A percentile compares a stretch with the other conserved stretches of the same genome.
These are phyloP conservation scores for Salvator merianae DNA, from an alignment of 2,113 vertebrate species.

Conservation along the genomic window DNA sequence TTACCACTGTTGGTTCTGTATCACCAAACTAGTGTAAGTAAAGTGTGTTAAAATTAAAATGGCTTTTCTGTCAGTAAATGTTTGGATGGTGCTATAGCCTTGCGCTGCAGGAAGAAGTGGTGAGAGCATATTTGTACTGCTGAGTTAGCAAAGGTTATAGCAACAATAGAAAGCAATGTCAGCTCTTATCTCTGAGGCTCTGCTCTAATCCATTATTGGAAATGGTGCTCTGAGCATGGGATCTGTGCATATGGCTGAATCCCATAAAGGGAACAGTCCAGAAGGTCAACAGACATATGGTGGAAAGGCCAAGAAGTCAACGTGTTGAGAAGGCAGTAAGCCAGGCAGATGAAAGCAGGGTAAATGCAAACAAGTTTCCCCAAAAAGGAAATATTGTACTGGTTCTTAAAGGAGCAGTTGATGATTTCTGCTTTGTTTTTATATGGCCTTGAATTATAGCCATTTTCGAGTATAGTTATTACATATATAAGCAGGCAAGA, in stretches of 20 bases:
- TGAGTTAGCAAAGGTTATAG: slow-evolving; percentile 37
- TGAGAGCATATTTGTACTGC: background rate
- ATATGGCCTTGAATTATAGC: background rate
- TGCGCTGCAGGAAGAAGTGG: background rate
- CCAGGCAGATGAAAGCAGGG: slow-evolving; percentile 27
- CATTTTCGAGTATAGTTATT: background rate
- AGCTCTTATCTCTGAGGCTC: slow-evolving; percentile 3
- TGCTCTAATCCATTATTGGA: background rate
- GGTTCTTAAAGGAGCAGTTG: background rate
- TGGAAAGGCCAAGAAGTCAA: slow-evolving; percentile 37
- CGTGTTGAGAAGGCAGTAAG: slow-evolving; percentile 1
- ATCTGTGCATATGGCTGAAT: background rate
- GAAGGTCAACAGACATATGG: slow-evolving; percentile 42
- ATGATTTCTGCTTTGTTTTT: background rate
- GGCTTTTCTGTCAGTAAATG: background rate
- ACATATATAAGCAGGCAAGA: background rate
- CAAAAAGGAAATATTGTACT: slow-evolving; percentile 10
- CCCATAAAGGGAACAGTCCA: background rate
- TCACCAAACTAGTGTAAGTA: background rate
- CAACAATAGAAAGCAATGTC: slow-evolving; percentile 15
- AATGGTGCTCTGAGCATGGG: slow-evolving; percentile 11
- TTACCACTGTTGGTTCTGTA: slow-evolving; percentile 9
- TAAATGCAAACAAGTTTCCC: slow-evolving; percentile 15
- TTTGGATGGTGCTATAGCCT: background rate
- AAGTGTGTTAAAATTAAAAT: slow-evolving; percentile 18